A percentile compares a stretch with the other conserved stretches of the same genome.
These are phyloP conservation scores for Macquaria ambigua DNA, from an alignment of 2,113 vertebrate species.

Conservation along the genomic window DNA sequence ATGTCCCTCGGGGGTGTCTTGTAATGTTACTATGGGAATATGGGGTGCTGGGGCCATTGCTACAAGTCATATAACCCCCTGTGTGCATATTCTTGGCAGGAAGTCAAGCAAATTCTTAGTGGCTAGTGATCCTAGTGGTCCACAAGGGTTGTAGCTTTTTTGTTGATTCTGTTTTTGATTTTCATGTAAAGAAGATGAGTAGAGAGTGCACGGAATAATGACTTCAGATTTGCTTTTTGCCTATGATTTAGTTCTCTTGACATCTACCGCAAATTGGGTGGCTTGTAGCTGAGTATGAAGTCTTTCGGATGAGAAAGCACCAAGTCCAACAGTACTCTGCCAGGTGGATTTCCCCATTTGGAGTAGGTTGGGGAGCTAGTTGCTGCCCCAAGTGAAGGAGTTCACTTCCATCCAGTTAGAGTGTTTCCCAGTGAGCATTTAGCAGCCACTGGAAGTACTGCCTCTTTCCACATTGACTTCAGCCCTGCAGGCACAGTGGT, in stretches of 20 bases:
- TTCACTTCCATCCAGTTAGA: not conserved
- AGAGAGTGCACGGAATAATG: not conserved
- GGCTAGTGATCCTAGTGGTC: not conserved
- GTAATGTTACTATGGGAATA: not conserved
- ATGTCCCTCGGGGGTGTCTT: not conserved
- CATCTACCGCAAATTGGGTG: too few relatives aligned
- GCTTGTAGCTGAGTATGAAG: not conserved
- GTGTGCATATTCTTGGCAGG: not conserved
- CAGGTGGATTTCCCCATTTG: not conserved
- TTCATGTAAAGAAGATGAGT: not conserved
- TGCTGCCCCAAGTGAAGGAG: not conserved
- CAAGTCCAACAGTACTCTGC: not conserved
- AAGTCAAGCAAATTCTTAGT: not conserved
- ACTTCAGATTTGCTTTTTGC: not conserved
- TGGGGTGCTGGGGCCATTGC: not conserved
- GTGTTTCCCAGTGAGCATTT: not conserved
- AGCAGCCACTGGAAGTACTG: not conserved
- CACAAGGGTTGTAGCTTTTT: not conserved
- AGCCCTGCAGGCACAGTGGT: not conserved
- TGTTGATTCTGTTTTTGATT: not conserved
- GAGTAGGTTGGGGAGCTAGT: not conserved
- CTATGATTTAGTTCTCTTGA: not conserved
- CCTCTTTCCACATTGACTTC: conserved; percentile 2
- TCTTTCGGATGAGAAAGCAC: not conserved
- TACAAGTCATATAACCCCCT: not conserved